phyloP scores from a whole-genome alignment of 2,888 invertebrate genomes.

The Ichneumoninae sp. region DNA sequence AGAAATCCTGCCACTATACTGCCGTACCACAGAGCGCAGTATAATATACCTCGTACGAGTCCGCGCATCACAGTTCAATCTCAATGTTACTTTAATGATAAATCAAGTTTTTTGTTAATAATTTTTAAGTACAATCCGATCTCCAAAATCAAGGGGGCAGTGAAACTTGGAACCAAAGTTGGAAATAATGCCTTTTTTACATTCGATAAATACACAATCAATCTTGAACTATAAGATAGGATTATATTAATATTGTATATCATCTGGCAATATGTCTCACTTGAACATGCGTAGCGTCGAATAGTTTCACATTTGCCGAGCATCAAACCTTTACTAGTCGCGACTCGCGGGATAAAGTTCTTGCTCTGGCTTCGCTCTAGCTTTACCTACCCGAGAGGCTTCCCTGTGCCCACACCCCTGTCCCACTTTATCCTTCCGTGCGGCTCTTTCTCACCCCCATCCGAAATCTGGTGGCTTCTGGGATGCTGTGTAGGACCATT shows the following conservation, averaged over 20 bases:
- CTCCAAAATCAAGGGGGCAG: background rate
- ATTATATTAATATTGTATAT: conserved; percentile 10
- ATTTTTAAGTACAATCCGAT: conserved; percentile 7
- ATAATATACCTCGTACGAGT: conserved; percentile 82
- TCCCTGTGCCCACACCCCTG: conserved; percentile 74
- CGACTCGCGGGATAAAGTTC: conserved; percentile 75
- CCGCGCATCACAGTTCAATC: conserved; percentile 77
- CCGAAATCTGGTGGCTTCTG: conserved; percentile 74
- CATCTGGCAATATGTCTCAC: conserved; percentile 45
- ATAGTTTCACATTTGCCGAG: conserved; percentile 75
- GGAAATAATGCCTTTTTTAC: conserved; percentile 4
- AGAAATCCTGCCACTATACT: conserved; percentile 86
- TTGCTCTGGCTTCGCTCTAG: conserved; percentile 80
- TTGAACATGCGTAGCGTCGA: conserved; percentile 60
- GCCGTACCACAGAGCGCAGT: conserved; percentile 85
- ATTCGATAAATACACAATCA: background rate
- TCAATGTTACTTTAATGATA: conserved; percentile 53
- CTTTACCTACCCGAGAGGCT: conserved; percentile 75
- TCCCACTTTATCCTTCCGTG: conserved; percentile 64
- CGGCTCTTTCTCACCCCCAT: conserved; percentile 53
- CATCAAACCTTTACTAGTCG: conserved; percentile 75
- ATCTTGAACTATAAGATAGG: background rate
- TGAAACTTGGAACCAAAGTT: background rate
- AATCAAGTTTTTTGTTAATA: conserved; percentile 16
- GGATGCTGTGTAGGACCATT: conserved; percentile 82